Conservation (phyloP, 2,888 invertebrate genomes). For the Blera fallax region DNA sequence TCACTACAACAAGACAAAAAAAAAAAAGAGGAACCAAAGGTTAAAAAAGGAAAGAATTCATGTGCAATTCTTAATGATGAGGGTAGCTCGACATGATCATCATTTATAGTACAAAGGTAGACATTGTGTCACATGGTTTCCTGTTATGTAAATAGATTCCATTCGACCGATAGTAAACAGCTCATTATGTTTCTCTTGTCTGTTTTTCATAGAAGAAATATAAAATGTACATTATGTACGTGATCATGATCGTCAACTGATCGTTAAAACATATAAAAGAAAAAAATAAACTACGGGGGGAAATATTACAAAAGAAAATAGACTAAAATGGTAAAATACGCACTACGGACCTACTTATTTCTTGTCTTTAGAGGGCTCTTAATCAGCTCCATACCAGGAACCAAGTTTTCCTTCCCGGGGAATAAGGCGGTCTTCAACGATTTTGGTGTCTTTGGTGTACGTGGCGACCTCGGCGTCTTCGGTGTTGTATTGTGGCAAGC, state of each 20-base stretch:
- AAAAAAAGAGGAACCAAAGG: neutral
- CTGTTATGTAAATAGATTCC: slow-evolving; percentile 62
- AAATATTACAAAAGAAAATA: slow-evolving; percentile 22
- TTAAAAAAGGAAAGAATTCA: slow-evolving; percentile 22
- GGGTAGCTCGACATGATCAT: slow-evolving; percentile 36
- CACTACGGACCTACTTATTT: slow-evolving; percentile 74
- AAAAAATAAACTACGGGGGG: slow-evolving; percentile 1
- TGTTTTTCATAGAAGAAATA: neutral
- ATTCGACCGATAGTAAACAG: slow-evolving; percentile 39
- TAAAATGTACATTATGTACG: neutral
- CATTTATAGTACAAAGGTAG: slow-evolving; percentile 41
- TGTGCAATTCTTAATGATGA: slow-evolving; percentile 45
- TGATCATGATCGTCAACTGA: slow-evolving; percentile 16
- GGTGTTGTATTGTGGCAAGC: slow-evolving; percentile 55
- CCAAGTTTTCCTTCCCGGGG: slow-evolving; percentile 80
- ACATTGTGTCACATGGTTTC: slow-evolving; percentile 56
- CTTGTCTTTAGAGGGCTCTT: slow-evolving; percentile 80
- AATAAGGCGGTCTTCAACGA: slow-evolving; percentile 80
- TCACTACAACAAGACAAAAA: slow-evolving; percentile 8
- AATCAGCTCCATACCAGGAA: slow-evolving; percentile 78
- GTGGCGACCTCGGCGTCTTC: slow-evolving; percentile 74
- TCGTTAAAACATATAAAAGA: neutral
- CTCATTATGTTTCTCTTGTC: neutral
- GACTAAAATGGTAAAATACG: slow-evolving; percentile 3
- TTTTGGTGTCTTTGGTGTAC: slow-evolving; percentile 77